Evolutionary conservation across 2,113 vertebrate species (phyloP).

Genomic region (Aleadryas rufinucha): DNA sequence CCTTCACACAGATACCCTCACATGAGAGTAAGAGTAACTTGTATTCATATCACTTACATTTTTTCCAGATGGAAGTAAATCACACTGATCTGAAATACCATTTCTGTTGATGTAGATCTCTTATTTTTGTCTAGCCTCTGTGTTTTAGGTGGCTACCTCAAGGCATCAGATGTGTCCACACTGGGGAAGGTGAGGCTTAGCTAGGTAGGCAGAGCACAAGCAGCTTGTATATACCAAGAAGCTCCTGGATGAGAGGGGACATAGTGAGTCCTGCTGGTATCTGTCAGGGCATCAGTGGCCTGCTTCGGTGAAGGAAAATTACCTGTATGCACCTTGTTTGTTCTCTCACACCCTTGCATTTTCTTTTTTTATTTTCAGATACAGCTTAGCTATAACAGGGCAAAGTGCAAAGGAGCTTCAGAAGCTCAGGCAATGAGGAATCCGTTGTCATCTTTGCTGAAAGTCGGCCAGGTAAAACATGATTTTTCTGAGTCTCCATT

Average conservation of each 20-base stretch:
- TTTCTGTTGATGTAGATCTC: background rate
- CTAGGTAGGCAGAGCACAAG: background rate
- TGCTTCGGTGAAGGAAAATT: background rate
- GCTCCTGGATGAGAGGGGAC: background rate
- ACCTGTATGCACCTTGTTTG: background rate
- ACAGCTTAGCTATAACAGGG: background rate
- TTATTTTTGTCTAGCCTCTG: too few relatives aligned
- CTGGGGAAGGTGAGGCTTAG: background rate
- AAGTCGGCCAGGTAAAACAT: background rate
- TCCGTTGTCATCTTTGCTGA: background rate
- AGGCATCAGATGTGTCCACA: background rate
- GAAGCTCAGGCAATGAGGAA: background rate
- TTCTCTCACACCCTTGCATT: background rate
- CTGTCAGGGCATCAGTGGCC: rapidly evolving
- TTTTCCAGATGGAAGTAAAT: background rate
- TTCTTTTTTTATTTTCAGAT: background rate
- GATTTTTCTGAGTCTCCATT: background rate
- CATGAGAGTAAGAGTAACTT: background rate
- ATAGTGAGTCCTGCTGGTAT: background rate
- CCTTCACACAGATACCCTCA: background rate
- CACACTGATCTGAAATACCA: background rate
- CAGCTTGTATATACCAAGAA: background rate
- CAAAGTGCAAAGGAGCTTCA: background rate
- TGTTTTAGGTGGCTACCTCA: too few relatives aligned
- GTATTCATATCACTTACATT: background rate